Base-by-base conservation (phyloP, 2,797 vertebrate genomes). In the Myiothlypis chrysogaster region DNA sequence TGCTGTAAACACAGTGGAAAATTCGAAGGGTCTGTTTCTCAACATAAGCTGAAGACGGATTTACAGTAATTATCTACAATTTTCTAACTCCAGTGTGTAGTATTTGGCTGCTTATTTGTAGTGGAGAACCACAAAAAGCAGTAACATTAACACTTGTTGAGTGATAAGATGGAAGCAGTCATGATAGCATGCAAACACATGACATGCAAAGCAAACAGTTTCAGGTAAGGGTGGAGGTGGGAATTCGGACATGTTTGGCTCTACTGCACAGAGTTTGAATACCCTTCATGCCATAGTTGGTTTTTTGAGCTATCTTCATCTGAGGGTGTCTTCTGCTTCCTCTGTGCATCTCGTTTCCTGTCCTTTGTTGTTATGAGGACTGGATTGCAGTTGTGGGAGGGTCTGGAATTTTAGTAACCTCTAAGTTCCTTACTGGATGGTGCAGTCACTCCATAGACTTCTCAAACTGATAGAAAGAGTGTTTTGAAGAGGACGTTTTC, bases 281-380 rank as follows among this genome's bases (percentile, higher is more conserved):
- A 49, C 37, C 28, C 19, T 76, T 61, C 28, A 7, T 41, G 34
- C 28, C n/a, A 2, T 9, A 28, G 34, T 12, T 65, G 27, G 11
- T 43, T 73, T 19, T 87, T 60, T 0, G 0, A 77, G 11, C 10
- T 55, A 5, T 75, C 55, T 46, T 76, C 43, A 81, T 17, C 28
- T 59, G 17, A 25, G 35, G 14, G 3, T 19, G 3, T 50, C 80
- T 59, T 72, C 21, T 55, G 19, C 18, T 77, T 63, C 14, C 28
- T 12, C 13, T 24, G 3, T 84, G n/a, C 19, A 14, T 47, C 46
- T 65, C 0, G 0, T 61, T 50, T 23, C 60, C 35, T 59, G 32
- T 44, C 22, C 41, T 28, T 57, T 53, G 20, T 75, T 56, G 28
- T 25, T 32, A 1, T 27, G 41, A 43, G 20, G 61, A 6, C n/a